Evolutionary conservation across 2,888 invertebrate genomes (phyloP).

Genomic region (Sinhomidia bicolor): DNA sequence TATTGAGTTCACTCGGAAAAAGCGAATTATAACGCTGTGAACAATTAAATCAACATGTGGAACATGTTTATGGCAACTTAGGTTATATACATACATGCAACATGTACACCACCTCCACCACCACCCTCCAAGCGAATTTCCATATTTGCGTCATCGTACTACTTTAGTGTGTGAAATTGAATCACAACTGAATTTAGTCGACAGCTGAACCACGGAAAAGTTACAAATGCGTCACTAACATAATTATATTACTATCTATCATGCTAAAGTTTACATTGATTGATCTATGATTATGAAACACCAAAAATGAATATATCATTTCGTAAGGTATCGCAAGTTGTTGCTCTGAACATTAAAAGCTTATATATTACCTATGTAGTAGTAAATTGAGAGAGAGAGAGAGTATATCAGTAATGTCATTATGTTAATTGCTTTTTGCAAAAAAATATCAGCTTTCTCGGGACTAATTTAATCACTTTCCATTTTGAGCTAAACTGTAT

Average conservation of each 20-base stretch:
- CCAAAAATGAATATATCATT: too few species aligned
- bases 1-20: too few species aligned
- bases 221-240: background rate
- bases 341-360: too few species aligned
- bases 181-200: too few species aligned
- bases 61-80: background rate
- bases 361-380: too few species aligned
- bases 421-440: slow-evolving; percentile 43
- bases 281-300: too few species aligned
- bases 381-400: too few species aligned
- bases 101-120: too few species aligned
- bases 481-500: background rate
- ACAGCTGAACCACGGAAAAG: too few species aligned
- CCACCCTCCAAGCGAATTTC: too few species aligned
- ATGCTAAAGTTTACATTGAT: background rate
- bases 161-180: too few species aligned
- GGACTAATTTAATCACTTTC: background rate
- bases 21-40: background rate
- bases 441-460: background rate
- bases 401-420: background rate
- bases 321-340: too few species aligned
- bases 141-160: background rate
- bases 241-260: background rate
- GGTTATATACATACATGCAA: background rate
- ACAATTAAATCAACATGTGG: background rate